Evolutionary conservation across 2,888 invertebrate genomes (phyloP), one percentile per base, ranked within the genome.

Genomic region (Volucella bombylans): DNA sequence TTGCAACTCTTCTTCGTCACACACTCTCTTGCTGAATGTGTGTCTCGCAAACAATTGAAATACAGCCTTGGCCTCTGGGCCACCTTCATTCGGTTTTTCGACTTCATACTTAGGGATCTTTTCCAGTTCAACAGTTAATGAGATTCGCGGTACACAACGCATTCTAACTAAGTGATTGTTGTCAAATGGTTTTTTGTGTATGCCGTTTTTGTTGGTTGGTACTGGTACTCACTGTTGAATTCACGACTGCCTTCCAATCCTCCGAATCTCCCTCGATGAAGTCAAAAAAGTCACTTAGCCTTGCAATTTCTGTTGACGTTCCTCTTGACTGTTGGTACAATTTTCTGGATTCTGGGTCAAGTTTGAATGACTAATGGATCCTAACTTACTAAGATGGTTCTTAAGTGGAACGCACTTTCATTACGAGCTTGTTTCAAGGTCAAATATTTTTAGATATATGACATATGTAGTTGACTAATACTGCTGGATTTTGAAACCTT

Each of bases 21-120:
- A 18, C 18, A 18, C 18, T 18, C 1, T 18, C 18, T 18, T 18
- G 18, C 18, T 1, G 18, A 18, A 18, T 18, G 18, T 18, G 1
- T 1, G 18, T 98, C 18, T 23, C 3, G 18, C 18, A 23, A 23
- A 3, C 3, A 3, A 0, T 23, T 23, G 2, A 23, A 23, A 23
- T 2, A 23, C 18, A 23, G 18, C 18, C 2, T 23, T 2, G 18
- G 2, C 18, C 18, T 23, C 18, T 23, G 18, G 18, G 18, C 3
- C 18, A 2, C 3, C 18, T 23, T 3, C 18, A 23, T 23, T 23
- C 2, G 18, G 3, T 23, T 23, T 23, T 23, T 23, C 18, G 18
- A 2, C 2, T 23, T 23, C 3, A 23, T 23, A 2, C 18, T 23
- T 23, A 23, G 18, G 18, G 3, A 23, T 18, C 18, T 23, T 23